Evolutionary conservation across 2,113 vertebrate species (phyloP).

Genomic region (Apaloderma vittatum): DNA sequence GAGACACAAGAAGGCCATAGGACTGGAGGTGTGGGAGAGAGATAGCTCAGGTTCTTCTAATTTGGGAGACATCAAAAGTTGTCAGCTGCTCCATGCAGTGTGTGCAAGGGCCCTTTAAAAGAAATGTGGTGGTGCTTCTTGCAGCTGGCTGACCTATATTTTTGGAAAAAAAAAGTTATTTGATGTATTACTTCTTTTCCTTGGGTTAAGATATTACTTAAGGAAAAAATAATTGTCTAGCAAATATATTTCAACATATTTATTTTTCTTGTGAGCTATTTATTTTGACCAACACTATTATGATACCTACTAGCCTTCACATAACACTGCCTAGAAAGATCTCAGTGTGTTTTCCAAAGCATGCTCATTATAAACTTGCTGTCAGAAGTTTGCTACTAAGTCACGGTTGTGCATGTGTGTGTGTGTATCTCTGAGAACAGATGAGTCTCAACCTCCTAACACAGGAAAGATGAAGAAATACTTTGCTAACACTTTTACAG

Average conservation of each 20-base stretch:
- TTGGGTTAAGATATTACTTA: not conserved
- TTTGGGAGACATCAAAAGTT: not conserved
- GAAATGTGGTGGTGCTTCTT: not conserved
- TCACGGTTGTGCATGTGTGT: not conserved
- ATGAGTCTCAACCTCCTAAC: not conserved
- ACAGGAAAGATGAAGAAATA: not conserved
- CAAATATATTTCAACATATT: not conserved
- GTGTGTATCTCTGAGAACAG: not conserved
- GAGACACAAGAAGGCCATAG: not conserved
- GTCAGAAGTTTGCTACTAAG: not conserved
- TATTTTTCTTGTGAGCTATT: not conserved
- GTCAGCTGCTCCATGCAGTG: not conserved
- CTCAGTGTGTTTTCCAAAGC: not conserved
- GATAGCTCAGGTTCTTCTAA: not conserved
- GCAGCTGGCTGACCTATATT: not conserved
- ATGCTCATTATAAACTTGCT: not conserved
- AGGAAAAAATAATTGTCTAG: not conserved
- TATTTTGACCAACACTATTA: not conserved
- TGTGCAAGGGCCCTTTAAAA: not conserved
- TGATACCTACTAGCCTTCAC: not conserved
- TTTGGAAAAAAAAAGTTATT: not conserved
- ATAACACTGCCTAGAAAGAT: not conserved
- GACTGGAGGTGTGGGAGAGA: not conserved
- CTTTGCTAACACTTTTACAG: not conserved
- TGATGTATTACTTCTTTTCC: not conserved